Evolutionary conservation across 1,140 invertebrate genomes (phyloP).

Genomic region (Metaphire vulgaris): DNA sequence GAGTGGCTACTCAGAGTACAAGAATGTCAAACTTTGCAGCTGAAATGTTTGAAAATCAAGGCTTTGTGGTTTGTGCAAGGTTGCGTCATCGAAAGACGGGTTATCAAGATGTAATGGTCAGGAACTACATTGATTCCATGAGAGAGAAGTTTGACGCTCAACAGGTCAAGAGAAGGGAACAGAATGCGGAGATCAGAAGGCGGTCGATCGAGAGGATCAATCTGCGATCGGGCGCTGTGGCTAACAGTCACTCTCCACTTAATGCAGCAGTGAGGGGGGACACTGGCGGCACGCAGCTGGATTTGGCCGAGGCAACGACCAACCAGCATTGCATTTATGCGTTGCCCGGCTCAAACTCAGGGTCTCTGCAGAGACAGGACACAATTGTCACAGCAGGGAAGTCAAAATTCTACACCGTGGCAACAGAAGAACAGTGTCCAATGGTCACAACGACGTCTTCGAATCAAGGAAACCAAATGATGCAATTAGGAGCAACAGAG

Average conservation of each 20-base stretch:
- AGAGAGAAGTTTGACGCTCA: background rate
- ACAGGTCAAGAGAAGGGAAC: background rate
- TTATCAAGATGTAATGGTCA: slow-evolving; percentile 74
- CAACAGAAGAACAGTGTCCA: background rate
- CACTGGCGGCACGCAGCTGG: background rate
- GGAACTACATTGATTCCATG: slow-evolving; percentile 66
- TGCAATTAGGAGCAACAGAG: too few relatives aligned
- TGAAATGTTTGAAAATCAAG: slow-evolving; percentile 36
- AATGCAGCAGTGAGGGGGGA: too few relatives aligned
- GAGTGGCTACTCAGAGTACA: background rate
- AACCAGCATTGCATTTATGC: background rate
- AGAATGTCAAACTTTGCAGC: background rate
- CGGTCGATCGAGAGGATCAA: background rate
- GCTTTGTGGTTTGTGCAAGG: slow-evolving; percentile 58
- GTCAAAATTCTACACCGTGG: slow-evolving; percentile 8
- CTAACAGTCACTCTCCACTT: too few relatives aligned
- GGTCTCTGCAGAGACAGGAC: background rate
- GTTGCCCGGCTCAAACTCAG: background rate
- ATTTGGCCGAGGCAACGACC: background rate
- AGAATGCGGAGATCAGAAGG: background rate
- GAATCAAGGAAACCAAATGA: too few relatives aligned
- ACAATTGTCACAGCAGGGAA: slow-evolving; percentile 8
- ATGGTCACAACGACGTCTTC: too few relatives aligned
- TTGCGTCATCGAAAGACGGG: slow-evolving; percentile 64
- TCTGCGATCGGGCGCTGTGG: too few relatives aligned